Conservation (phyloP, 2,888 invertebrate species). For the Phortica okadai region DNA sequence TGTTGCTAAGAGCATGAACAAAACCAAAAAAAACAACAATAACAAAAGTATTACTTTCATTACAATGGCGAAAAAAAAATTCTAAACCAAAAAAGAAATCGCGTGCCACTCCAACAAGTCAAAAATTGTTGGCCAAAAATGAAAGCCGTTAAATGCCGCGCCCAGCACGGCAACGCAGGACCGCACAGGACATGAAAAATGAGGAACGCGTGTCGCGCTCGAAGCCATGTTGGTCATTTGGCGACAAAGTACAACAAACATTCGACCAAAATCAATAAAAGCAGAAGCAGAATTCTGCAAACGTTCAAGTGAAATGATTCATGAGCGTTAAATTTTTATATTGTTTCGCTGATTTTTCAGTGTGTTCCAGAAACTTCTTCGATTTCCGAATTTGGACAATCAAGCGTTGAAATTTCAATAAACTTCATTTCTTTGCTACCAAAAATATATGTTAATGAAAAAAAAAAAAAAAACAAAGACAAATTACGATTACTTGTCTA, state of each 20-base stretch:
- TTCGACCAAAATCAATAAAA: constrained; percentile 65
- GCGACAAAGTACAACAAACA: constrained; percentile 40
- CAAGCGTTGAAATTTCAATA: constrained; percentile 40
- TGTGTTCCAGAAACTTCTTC: constrained; percentile 1
- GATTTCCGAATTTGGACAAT: background rate
- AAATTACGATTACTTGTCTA: too few relatives aligned
- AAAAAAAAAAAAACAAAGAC: too few relatives aligned
- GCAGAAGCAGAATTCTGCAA: constrained; percentile 42
- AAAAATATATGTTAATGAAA: too few relatives aligned
- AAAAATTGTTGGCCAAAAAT: background rate
- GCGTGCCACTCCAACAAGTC: constrained; percentile 3
- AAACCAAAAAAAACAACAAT: background rate
- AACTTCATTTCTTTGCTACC: constrained; percentile 12
- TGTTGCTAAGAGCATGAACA: background rate
- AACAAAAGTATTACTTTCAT: background rate
- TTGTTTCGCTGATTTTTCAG: background rate
- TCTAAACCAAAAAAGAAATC: background rate
- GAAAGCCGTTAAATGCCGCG: constrained; percentile 5
- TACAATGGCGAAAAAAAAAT: background rate
- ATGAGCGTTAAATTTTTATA: background rate
- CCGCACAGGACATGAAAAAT: constrained; percentile 44
- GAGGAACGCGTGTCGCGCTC: constrained; percentile 56
- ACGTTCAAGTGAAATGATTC: background rate
- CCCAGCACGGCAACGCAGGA: background rate
- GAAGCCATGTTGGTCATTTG: background rate